Base-by-base conservation (phyloP, 92 coral and sea anemone genomes). In the Epizoanthus illoricatus region DNA sequence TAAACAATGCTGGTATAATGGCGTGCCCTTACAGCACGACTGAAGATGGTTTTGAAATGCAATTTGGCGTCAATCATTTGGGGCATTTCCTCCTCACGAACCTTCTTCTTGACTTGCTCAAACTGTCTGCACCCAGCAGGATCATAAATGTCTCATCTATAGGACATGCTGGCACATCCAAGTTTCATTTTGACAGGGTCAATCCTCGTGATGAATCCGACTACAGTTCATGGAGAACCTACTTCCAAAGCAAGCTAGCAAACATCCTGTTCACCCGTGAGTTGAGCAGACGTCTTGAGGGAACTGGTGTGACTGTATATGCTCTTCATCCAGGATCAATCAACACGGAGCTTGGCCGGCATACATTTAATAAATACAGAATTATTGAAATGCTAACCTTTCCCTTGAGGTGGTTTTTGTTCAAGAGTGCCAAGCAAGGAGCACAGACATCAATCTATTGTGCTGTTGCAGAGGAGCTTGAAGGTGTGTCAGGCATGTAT, bases 1-100 rank as follows among this genome's bases (percentile, higher is more conserved):
- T 94, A 56, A 94, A 92, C 90, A 94, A 94, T 86, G 98, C 98
- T 65, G 98, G 98, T 20, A 87, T 92, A 4, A 83, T 85, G 92
- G 85, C 89, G 63, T 87, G 91, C 60, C 87, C 88, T 13, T 84
- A 86, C 28, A 68, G 76, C 88, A 83, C 81, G 68, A 94, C 92
- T 9, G 82, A 88, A 73, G 97, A 94, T 60, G 98, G 97, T 58
- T 92, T 88, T 71, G 98, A 94, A 79, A 86, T 89, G 92, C 94
- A 90, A 72, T 79, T 94, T 21, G 97, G 91, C 98, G 36, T 28
- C 36, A 28, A 28, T 28, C 36, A 28, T 28, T 28, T 28, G 36
- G 36, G 36, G 36, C 36, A 94, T 81, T 94, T 94, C 71, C 89
- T 94, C 1, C 97, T 94, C 65, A 92, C 97, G 1, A 85, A 86